Conservation (phyloP, 2,113 vertebrate genomes). For the Rhinogobius similis region DNA sequence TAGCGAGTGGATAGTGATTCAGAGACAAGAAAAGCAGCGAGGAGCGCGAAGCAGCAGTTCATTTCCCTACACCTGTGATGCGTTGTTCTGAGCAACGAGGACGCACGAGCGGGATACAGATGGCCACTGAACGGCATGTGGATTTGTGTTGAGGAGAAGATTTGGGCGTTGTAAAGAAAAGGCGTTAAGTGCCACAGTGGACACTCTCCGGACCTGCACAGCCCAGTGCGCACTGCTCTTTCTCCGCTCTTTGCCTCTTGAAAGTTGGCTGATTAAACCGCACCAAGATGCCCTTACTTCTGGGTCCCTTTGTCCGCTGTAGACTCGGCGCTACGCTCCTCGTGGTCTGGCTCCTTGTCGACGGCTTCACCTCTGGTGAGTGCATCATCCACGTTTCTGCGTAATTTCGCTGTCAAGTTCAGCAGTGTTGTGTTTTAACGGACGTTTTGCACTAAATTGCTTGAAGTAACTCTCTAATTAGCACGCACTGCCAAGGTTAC, state of each 20-base stretch:
- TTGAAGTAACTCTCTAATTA: conserved; percentile 42
- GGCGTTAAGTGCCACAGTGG: conserved; percentile 52
- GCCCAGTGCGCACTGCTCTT: conserved; percentile 24
- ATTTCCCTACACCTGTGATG: conserved; percentile 81
- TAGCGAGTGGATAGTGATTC: conserved; percentile 44
- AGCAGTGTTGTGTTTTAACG: conserved; percentile 19
- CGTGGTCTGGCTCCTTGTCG: conserved; percentile 61
- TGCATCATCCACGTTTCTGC: not conserved
- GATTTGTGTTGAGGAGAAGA: conserved; percentile 71
- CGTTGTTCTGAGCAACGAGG: conserved; percentile 77
- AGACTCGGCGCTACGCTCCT: conserved; percentile 65
- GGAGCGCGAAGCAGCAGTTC: conserved; percentile 50
- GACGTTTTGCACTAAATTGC: conserved; percentile 23
- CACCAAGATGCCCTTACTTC: conserved; percentile 71
- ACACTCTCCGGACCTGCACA: conserved; percentile 51
- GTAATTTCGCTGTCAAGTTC: not conserved
- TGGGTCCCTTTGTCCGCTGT: conserved; percentile 77
- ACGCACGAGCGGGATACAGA: conserved; percentile 69
- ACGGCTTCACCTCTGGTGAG: conserved; percentile 78
- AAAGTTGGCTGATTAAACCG: conserved; percentile 62
- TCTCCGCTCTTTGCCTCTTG: conserved; percentile 33
- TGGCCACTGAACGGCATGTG: conserved; percentile 62
- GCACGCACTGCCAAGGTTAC: conserved; percentile 57
- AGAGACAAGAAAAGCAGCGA: conserved; percentile 17
- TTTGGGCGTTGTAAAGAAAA: conserved; percentile 50